Evolutionary conservation across 2,888 invertebrate species (phyloP), one percentile per base, ranked within the genome.

Genomic region (Phragmatobia fuliginosa): DNA sequence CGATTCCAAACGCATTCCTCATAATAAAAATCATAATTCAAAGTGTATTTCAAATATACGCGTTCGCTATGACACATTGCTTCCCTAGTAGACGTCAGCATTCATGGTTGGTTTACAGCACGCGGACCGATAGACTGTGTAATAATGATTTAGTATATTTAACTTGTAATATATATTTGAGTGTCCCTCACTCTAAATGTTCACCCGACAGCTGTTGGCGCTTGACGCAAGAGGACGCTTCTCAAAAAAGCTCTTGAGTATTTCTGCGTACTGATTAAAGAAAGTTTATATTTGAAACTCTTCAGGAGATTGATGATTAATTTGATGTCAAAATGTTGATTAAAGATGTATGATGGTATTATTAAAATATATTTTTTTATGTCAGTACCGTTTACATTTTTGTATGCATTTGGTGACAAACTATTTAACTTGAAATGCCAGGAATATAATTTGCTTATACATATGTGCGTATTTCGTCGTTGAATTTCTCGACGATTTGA

Each of bases 81-180:
- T 67, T 71, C 64, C 61, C 67, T 65, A 67, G 60, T 71, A 59
- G 60, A 72, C 69, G 64, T 68, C 69, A 70, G 56, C 66, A 31
- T 64, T 66, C 73, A 69, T 77, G 83, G 77, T 73, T 72, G 62
- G 79, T 82, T 80, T 65, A 71, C 45, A 72, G 10, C 74, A 82
- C 67, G n/a, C 72, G 72, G 73, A 62, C 73, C 82, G 82, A 80
- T 80, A 68, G 64, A 76, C 66, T 73, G 77, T 80, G 77, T 75
- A 77, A 82, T 79, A 69, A 82, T 77, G 72, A 83, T 78, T 75
- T 75, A 80, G 74, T 74, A 61, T 49, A 68, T 36, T 67, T 81
- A 72, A 79, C 5, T 32, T 58, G 38, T 31, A 41, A 61, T 49
- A 45, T 65, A 38, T 31, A 32, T 64, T 38, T 41, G 16, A 59